Conservation (phyloP, 1,140 invertebrate genomes). For the Zaprionus gabonicus region DNA sequence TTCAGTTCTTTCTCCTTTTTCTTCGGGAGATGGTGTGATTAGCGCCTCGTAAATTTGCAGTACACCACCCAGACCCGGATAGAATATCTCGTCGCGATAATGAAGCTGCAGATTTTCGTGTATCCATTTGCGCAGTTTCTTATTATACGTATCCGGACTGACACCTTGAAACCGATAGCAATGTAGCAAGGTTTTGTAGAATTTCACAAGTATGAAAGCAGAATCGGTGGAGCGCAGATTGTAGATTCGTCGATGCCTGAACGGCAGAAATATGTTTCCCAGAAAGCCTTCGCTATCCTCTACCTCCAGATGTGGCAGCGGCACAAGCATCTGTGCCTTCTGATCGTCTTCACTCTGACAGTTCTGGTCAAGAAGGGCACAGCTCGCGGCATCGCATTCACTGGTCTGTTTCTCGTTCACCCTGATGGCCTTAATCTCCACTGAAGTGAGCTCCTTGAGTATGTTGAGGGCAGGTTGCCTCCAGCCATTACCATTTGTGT, state of each 20-base stretch:
- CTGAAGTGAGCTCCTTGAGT: conserved; percentile 31
- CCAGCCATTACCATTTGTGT: conserved; percentile 83
- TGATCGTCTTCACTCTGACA: conserved; percentile 21
- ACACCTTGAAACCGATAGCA: conserved; percentile 72
- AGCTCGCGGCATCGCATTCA: conserved; percentile 53
- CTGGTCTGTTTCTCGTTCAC: conserved; percentile 4
- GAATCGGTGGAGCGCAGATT: conserved; percentile 64
- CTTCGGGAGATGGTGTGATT: not conserved
- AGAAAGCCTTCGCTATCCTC: conserved; percentile 58
- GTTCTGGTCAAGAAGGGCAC: conserved; percentile 58
- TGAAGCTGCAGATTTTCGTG: conserved; percentile 63
- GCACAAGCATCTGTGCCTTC: conserved; percentile 67
- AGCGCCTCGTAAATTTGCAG: conserved; percentile 66
- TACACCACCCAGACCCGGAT: conserved; percentile 78
- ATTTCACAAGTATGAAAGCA: conserved; percentile 66
- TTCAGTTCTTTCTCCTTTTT: not conserved
- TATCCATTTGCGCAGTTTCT: conserved; percentile 67
- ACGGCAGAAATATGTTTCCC: conserved; percentile 76
- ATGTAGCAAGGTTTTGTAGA: conserved; percentile 58
- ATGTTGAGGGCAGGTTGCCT: conserved; percentile 47
- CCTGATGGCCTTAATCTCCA: conserved; percentile 46
- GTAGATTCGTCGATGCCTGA: conserved; percentile 67
- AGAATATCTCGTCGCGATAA: conserved; percentile 73
- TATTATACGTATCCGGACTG: conserved; percentile 55
- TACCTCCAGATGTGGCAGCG: conserved; percentile 65